A percentile compares a stretch with the other conserved stretches of the same genome.
These are phyloP conservation scores for Hypocryptadius cinnamomeus DNA, from an alignment of 2,113 vertebrate species.

Conservation along the genomic window DNA sequence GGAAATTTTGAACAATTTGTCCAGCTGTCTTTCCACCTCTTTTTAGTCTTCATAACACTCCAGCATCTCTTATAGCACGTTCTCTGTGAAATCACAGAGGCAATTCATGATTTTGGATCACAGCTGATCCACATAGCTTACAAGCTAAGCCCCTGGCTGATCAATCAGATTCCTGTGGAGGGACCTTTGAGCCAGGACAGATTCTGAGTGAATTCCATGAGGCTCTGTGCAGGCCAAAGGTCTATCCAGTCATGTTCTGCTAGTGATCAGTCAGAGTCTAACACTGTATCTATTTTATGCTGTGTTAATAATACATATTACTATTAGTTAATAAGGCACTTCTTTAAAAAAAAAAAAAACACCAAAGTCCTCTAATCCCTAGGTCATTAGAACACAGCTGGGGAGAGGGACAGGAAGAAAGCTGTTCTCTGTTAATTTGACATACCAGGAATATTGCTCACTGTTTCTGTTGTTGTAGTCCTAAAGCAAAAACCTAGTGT, in stretches of 20 bases:
- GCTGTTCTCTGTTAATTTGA: neutral
- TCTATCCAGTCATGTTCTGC: neutral
- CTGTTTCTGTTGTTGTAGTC: conserved; percentile 8
- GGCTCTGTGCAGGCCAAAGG: neutral
- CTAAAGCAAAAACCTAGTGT: conserved; percentile 57
- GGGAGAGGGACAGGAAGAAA: neutral
- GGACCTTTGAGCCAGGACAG: neutral
- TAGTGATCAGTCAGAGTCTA: conserved; percentile 22
- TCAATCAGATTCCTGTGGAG: neutral
- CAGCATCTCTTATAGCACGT: neutral
- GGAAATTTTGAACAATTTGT: conserved; percentile 11
- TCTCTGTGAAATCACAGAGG: conserved; percentile 56
- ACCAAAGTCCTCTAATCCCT: neutral
- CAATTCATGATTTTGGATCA: conserved; percentile 33
- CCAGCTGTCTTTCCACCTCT: neutral
- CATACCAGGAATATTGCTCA: conserved; percentile 3
- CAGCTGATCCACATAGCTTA: conserved; percentile 42
- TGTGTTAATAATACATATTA: neutral
- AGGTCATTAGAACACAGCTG: neutral
- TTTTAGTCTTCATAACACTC: conserved; percentile 5
- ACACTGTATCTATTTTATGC: neutral
- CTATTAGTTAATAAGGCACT: conserved; percentile 26
- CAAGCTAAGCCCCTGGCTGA: conserved; percentile 12
- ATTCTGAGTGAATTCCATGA: neutral
- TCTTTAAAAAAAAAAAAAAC: neutral